Conservation (phyloP, 2,888 invertebrate genomes). For the Dryadula phaetusa region DNA sequence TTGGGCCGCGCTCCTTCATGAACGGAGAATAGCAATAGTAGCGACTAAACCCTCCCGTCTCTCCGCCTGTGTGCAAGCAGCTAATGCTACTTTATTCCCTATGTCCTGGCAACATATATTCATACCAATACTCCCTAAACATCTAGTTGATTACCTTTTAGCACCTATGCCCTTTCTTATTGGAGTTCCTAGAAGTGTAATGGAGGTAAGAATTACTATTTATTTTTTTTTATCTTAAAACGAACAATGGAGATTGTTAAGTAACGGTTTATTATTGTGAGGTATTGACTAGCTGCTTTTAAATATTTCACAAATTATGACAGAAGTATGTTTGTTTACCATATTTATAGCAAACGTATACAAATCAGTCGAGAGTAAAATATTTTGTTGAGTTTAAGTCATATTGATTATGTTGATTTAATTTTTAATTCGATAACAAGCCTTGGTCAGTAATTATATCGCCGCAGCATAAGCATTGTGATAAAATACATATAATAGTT, state of each 20-base stretch:
- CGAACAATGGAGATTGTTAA: neutral
- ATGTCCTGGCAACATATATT: conserved; percentile 99
- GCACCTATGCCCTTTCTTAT: conserved; percentile 99
- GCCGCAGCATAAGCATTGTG: too few relatives aligned
- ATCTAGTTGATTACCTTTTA: conserved; percentile 93
- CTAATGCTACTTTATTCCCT: conserved; percentile 97
- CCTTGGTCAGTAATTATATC: too few relatives aligned
- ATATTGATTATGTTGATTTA: too few relatives aligned
- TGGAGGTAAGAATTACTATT: conserved; percentile 84
- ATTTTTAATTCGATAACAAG: too few relatives aligned
- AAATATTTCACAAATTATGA: too few relatives aligned
- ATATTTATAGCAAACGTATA: too few relatives aligned
- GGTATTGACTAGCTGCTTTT: neutral
- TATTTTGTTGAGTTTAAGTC: too few relatives aligned
- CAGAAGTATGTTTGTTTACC: too few relatives aligned
- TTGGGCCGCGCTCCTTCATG: conserved; percentile 97
- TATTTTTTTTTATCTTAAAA: neutral
- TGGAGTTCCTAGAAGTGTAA: conserved; percentile 94
- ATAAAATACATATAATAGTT: too few relatives aligned
- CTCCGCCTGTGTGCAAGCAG: conserved; percentile 97
- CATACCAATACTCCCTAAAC: conserved; percentile 96
- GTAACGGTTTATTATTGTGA: neutral
- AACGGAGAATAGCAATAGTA: conserved; percentile 96
- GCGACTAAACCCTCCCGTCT: conserved; percentile 94
- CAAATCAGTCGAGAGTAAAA: too few relatives aligned